These are phyloP conservation scores for Lepidochitona cinerea DNA, from an alignment of 2,888 invertebrate species.

Conservation along the genomic window DNA sequence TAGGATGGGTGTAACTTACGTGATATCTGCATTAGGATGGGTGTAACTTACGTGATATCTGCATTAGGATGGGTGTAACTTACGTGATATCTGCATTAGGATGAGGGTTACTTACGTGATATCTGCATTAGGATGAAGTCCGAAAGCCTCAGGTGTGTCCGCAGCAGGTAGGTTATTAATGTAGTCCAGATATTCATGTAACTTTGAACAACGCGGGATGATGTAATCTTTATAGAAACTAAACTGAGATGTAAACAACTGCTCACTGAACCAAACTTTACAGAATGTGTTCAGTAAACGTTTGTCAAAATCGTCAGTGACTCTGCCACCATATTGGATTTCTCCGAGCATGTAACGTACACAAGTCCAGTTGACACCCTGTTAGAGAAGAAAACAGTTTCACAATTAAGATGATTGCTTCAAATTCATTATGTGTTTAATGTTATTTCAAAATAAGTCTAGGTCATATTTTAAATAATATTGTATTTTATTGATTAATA, in stretches of 20 bases:
- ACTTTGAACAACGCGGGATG: conserved; percentile 67
- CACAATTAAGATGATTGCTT: background rate
- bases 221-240: conserved; percentile 69
- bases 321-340: conserved; percentile 72
- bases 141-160: conserved; percentile 71
- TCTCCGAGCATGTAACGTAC: conserved; percentile 73
- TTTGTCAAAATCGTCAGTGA: conserved; percentile 72
- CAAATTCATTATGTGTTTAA: too few species aligned
- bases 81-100: too few species aligned
- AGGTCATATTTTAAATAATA: too few species aligned
- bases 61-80: too few species aligned
- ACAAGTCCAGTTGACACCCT: conserved; percentile 70
- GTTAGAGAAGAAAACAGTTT: background rate
- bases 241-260: conserved; percentile 67
- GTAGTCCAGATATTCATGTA: conserved; percentile 65
- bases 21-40: too few species aligned
- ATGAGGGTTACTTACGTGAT: conserved; percentile 66
- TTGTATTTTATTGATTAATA: too few species aligned
- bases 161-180: conserved; percentile 63
- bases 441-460: too few species aligned
- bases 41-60: too few species aligned
- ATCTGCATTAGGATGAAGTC: conserved; percentile 71
- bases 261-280: conserved; percentile 70
- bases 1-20: too few species aligned
- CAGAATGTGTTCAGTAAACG: conserved; percentile 70